Percentiles rank a stretch among this genome's conserved stretches.
These are phyloP conservation scores for Cydia amplana DNA, from an alignment of 1,140 invertebrate species.

Conservation along the genomic window DNA sequence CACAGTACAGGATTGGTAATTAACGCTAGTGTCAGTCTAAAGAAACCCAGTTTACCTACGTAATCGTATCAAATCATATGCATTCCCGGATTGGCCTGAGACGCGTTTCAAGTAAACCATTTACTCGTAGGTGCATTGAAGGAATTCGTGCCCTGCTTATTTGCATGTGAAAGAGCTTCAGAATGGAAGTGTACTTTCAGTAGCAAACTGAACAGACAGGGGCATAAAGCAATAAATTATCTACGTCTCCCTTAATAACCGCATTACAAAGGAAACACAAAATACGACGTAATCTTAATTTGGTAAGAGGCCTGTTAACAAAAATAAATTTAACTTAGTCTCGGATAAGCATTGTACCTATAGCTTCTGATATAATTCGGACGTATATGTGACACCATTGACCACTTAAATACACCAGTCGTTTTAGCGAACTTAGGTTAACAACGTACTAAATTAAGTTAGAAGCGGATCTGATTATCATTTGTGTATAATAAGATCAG, in stretches of 20 bases:
- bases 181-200: constrained; percentile 37
- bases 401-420: too few species aligned
- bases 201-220: constrained; percentile 38
- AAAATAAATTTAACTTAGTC: too few species aligned
- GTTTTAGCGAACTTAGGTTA: too few species aligned
- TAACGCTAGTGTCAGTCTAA: neutral
- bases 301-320: too few species aligned
- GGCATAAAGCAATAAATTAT: constrained; percentile 42
- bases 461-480: too few species aligned
- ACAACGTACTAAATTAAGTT: too few species aligned
- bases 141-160: constrained; percentile 48
- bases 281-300: constrained; percentile 19
- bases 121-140: constrained; percentile 43
- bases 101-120: constrained; percentile 61
- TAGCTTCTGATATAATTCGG: too few species aligned
- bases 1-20: too few species aligned
- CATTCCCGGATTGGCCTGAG: constrained; percentile 45
- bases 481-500: too few species aligned
- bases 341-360: too few species aligned
- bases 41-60: neutral
- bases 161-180: constrained; percentile 65
- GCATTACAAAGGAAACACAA: constrained; percentile 8
- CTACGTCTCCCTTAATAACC: constrained; percentile 38
- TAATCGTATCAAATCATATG: constrained; percentile 52
- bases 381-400: too few species aligned